Base-by-base conservation (phyloP, 2,113 vertebrate genomes). In the Polypterus bichir region DNA sequence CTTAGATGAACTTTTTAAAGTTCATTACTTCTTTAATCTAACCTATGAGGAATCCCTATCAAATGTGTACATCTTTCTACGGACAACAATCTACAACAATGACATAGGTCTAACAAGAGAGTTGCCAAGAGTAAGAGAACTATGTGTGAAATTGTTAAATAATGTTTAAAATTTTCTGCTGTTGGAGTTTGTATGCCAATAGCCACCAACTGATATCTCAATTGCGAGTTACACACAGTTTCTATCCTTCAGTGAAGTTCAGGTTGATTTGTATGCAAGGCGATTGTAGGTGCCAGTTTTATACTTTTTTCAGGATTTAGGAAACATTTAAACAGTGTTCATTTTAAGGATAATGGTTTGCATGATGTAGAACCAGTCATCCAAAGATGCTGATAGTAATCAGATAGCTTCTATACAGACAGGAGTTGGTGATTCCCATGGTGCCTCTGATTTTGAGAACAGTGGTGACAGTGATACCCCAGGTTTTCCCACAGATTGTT, bases 51-150 rank as follows among this genome's bases (percentile, higher is more conserved):
- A 55, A 5, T 47, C 65, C 27, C 61, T 69, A 4, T 6, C 59
- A 45, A 49, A 67, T 5, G 9, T 65, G 60, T 67, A 56, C 65
- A 69, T 62, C 7, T 67, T 69, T 44, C n/a, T 75, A 55, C 68
- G 70, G 52, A 70, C 69, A 55, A 71, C 64, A 3, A 8, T 73
- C 8, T 73, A 67, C 45, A 67, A 72, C 7, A 70, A 68, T 4
- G 63, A 73, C 65, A 59, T 65, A 7, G 27, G 53, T 3, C 65
- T 55, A 61, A 73, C 65, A 63, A 10, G 61, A 51, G 69, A 59
- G 54, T 65, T 64, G 44, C 65, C 68, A 10, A 59, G 48, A 61
- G 49, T 53, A 52, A 52, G 10, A 52, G 27, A 62, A 62, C 49
- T 44, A 11, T 10, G 8, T 52, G 60, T 46, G 46, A 62, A 62